phyloP scores from a whole-genome alignment of 2,888 invertebrate genomes.

The Drosophila cracens region DNA sequence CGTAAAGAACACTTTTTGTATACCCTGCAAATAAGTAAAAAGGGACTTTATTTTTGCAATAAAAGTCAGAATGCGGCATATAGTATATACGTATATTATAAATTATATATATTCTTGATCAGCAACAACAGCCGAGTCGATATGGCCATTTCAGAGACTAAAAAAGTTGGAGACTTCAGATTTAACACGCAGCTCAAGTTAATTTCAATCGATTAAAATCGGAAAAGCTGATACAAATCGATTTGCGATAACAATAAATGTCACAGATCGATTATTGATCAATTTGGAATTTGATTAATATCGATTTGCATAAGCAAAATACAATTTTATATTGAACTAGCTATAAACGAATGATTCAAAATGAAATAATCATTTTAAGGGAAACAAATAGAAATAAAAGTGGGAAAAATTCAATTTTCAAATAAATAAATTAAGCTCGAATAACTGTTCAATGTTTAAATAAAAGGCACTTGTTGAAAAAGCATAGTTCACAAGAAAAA shows the following conservation, averaged over 20 bases:
- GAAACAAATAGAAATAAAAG: accelerated
- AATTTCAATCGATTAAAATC: no score
- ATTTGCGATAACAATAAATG: neutral
- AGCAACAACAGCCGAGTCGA: neutral
- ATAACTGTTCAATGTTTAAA: neutral
- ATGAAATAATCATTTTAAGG: neutral
- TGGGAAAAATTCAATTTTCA: neutral
- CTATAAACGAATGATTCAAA: neutral
- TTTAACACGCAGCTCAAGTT: slow-evolving; percentile 37
- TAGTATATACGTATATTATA: neutral
- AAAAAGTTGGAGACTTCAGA: slow-evolving; percentile 33
- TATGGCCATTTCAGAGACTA: neutral
- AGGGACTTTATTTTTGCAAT: neutral
- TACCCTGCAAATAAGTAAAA: neutral
- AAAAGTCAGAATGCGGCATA: neutral
- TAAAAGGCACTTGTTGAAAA: neutral
- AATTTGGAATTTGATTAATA: neutral
- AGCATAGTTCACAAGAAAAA: no score
- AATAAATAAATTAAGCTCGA: neutral
- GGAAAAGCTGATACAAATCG: neutral
- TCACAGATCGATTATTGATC: neutral
- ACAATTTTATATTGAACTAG: neutral
- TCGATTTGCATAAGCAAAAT: neutral
- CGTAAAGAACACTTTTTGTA: neutral
- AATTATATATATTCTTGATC: neutral